These are phyloP conservation scores for Rhingia campestris DNA, from an alignment of 2,888 invertebrate species.

Conservation along the genomic window DNA sequence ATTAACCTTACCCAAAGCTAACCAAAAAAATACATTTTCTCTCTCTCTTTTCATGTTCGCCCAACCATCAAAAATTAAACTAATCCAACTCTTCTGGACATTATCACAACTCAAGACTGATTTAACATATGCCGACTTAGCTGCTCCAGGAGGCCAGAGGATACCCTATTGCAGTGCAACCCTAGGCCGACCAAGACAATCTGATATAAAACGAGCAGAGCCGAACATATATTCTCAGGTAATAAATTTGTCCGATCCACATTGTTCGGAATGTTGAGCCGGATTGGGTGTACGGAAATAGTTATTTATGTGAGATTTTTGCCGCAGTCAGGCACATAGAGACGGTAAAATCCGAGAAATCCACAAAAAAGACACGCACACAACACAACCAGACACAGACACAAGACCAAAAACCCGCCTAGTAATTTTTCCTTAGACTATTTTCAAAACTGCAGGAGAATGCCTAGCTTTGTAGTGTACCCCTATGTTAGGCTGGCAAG, in stretches of 20 bases:
- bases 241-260: constrained; percentile 81
- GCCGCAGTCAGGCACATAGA: constrained; percentile 57
- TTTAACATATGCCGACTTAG: constrained; percentile 81
- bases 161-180: constrained; percentile 82
- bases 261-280: constrained; percentile 77
- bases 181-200: constrained; percentile 81
- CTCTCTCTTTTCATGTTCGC: constrained; percentile 26
- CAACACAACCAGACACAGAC: constrained; percentile 31
- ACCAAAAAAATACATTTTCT: not conserved
- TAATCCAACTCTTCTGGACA: constrained; percentile 6
- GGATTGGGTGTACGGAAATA: not conserved
- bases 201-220: constrained; percentile 82
- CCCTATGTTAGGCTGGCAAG: constrained; percentile 32
- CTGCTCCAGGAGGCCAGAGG: constrained; percentile 78
- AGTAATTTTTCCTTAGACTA: constrained; percentile 67
- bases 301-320: constrained; percentile 51
- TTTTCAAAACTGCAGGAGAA: constrained; percentile 28
- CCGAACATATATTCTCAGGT: constrained; percentile 83
- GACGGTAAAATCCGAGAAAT: constrained; percentile 45
- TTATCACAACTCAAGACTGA: constrained; percentile 78
- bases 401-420: constrained; percentile 35
- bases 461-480: constrained; percentile 26
- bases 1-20: not conserved
- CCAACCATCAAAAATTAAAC: not conserved
- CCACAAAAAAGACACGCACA: constrained; percentile 37